Conservation (phyloP, 2,888 invertebrate genomes). For the Aelia acuminata region DNA sequence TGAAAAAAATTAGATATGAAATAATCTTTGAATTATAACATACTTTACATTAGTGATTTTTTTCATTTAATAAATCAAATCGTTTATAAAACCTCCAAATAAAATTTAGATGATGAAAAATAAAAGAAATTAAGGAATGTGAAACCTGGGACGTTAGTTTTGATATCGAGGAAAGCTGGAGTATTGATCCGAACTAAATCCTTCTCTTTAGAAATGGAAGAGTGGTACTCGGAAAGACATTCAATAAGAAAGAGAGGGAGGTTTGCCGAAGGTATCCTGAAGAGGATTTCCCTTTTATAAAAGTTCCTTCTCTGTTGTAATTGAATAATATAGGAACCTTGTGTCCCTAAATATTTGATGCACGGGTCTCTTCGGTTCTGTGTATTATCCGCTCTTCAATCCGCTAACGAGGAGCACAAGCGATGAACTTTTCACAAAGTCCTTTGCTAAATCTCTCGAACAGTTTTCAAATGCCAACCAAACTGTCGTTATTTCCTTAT, state of each 20-base stretch:
- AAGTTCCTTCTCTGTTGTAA: neutral
- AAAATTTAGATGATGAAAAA: too few species aligned
- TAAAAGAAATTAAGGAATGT: too few species aligned
- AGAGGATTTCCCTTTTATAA: constrained; percentile 1
- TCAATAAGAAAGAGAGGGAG: neutral
- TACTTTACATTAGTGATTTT: too few species aligned
- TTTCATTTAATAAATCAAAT: too few species aligned
- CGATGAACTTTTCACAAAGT: neutral
- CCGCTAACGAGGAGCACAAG: neutral
- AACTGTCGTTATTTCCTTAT: too few species aligned
- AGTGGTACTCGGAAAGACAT: neutral
- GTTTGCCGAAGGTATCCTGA: neutral
- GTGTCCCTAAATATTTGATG: neutral
- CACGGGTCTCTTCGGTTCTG: neutral
- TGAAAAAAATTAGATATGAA: too few species aligned
- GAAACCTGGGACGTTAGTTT: neutral
- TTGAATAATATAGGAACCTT: constrained; percentile 5
- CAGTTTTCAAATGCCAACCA: too few species aligned
- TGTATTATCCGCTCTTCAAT: neutral
- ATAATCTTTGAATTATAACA: too few species aligned
- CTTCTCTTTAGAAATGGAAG: neutral
- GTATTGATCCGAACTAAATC: neutral
- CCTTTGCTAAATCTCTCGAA: neutral
- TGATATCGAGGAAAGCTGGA: neutral
- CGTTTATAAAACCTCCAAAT: too few species aligned